Conservation (phyloP, 2,888 invertebrate species). For the Pristionchus entomophagus region DNA sequence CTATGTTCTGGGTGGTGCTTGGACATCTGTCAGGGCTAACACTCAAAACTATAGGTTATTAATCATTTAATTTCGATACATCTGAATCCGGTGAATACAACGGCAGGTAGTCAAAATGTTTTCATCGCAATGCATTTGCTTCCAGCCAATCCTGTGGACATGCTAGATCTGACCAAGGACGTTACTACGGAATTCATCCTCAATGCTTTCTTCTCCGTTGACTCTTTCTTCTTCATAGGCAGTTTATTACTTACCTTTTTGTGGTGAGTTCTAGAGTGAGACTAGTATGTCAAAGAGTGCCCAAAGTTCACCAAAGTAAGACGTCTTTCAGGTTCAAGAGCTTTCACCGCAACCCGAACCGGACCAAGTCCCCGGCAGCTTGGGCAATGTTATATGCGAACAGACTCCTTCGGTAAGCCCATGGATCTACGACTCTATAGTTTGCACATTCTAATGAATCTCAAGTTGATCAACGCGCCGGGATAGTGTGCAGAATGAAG, state of each 20-base stretch:
- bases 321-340: constrained; percentile 58
- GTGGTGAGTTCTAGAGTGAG: too few relatives aligned
- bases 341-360: constrained; percentile 43
- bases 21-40: neutral
- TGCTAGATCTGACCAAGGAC: constrained; percentile 38
- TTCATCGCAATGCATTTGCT: too few relatives aligned
- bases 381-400: constrained; percentile 55
- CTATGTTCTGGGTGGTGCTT: constrained; percentile 36
- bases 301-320: too few relatives aligned
- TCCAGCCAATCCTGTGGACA: constrained; percentile 52
- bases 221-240: constrained; percentile 60
- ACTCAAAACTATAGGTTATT: neutral
- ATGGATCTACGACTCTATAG: too few relatives aligned
- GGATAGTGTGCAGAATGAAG: too few relatives aligned
- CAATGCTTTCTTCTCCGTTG: constrained; percentile 58
- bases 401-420: constrained; percentile 51
- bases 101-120: too few relatives aligned
- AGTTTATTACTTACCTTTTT: constrained; percentile 53
- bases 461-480: too few relatives aligned
- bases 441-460: too few relatives aligned
- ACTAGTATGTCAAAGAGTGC: too few relatives aligned
- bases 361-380: constrained; percentile 46
- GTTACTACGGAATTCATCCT: constrained; percentile 52
- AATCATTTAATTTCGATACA: neutral
- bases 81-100: too few relatives aligned